A percentile compares a stretch with the other conserved stretches of the same genome.
These are phyloP conservation scores for Grammomys surdaster DNA, from an alignment of 2,113 vertebrate genomes.

Conservation along the genomic window DNA sequence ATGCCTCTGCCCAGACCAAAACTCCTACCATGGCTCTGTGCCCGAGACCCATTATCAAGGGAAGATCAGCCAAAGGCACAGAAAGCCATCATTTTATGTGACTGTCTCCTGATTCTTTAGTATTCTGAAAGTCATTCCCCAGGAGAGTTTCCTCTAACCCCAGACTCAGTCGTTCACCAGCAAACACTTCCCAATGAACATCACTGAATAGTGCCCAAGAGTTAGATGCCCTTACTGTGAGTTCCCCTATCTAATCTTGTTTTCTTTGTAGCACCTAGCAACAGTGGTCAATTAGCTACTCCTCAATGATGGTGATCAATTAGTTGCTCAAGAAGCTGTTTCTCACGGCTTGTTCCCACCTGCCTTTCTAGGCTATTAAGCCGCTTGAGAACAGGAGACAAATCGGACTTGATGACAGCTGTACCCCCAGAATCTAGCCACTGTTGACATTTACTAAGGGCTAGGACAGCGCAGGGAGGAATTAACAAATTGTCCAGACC, in stretches of 20 bases:
- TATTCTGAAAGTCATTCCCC: not conserved
- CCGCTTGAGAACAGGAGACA: not conserved
- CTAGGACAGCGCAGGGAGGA: not conserved
- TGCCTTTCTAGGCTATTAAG: not conserved
- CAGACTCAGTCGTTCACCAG: not conserved
- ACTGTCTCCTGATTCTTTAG: not conserved
- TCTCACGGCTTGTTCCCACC: not conserved
- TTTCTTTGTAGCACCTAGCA: not conserved
- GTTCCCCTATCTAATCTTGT: not conserved
- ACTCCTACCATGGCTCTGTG: not conserved
- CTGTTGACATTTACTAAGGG: not conserved
- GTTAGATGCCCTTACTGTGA: not conserved
- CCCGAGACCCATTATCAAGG: not conserved
- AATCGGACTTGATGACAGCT: not conserved
- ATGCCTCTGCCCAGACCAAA: not conserved
- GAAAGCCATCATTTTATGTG: not conserved
- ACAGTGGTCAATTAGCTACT: not conserved
- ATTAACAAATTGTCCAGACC: not conserved
- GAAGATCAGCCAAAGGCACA: not conserved
- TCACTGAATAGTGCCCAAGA: not conserved
- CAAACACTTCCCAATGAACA: not conserved
- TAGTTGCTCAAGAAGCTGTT: not conserved
- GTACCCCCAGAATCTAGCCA: not conserved
- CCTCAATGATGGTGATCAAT: not conserved
- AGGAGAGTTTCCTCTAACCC: not conserved